Conservation (phyloP, 2,888 invertebrate species). For the Teleiodes luculella region DNA sequence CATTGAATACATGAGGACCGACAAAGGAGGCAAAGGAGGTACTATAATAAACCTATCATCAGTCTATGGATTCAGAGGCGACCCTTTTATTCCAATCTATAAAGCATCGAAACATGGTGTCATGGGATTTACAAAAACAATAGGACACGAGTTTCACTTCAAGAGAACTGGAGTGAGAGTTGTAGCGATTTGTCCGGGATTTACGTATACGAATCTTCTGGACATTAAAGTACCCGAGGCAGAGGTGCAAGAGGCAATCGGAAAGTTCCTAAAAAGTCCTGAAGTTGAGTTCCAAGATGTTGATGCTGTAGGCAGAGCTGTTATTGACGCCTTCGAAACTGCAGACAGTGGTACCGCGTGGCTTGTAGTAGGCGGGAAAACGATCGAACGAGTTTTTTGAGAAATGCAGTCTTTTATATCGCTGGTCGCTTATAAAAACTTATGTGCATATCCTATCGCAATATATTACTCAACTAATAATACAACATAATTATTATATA, state of each 20-base stretch:
- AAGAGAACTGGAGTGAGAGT: slow-evolving; percentile 70
- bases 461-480: no score
- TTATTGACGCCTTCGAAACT: slow-evolving; percentile 46
- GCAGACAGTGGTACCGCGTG: slow-evolving; percentile 74
- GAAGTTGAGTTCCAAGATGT: slow-evolving; percentile 46
- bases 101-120: slow-evolving; percentile 80
- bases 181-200: slow-evolving; percentile 75
- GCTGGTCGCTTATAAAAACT: no score
- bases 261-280: slow-evolving; percentile 24
- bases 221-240: slow-evolving; percentile 21
- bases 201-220: slow-evolving; percentile 66
- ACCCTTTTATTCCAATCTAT: slow-evolving; percentile 76
- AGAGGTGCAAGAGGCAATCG: slow-evolving; percentile 24
- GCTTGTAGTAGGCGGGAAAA: slow-evolving; percentile 65
- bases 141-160: slow-evolving; percentile 62
- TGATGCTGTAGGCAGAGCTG: slow-evolving; percentile 44
- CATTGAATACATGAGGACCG: slow-evolving; percentile 77
- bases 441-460: no score
- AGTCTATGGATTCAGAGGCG: slow-evolving; percentile 73
- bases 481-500: no score
- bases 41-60: slow-evolving; percentile 82
- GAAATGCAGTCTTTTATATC: no score
- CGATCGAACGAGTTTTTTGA: no score
- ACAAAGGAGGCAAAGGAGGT: slow-evolving; percentile 78
- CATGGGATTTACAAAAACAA: slow-evolving; percentile 69